Base-by-base conservation (phyloP, 2,113 vertebrate genomes). In the Colius striatus region DNA sequence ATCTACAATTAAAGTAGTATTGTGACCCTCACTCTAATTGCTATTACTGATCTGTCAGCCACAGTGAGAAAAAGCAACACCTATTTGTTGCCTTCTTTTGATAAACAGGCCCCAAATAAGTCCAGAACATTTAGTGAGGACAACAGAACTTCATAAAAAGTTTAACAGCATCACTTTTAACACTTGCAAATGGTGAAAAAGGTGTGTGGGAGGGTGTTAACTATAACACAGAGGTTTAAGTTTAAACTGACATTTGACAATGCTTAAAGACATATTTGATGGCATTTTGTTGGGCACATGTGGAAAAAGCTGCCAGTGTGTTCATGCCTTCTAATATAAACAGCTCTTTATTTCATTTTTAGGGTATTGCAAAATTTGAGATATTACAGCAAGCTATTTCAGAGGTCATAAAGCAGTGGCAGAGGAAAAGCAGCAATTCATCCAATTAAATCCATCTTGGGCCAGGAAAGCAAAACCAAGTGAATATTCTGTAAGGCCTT, bases 401-500 rank as follows among this genome's bases (percentile, higher is more conserved):
- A 84, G 70, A 97, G 92, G 93, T 92, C 85, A 86, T 19, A 41
- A 83, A 90, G 75, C 22, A 22, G n/a, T 30, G 55, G 58, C 91
- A 94, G 93, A 67, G 86, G 87, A 67, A 73, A 67, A 63, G 81
- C 27, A 85, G 84, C 80, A 74, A 60, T 73, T 85, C 78, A 70
- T 32, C 63, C 91, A 84, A 38, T 57, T 43, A 80, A 92, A 71
- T 1, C 58, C 71, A 67, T 74, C 74, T 66, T 62, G 5, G 89
- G 90, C 58, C 48, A 71, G 87, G 76, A 77, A 92, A 86, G 89
- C 81, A 89, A 87, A 88, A 76, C 20, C 84, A 45, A 67, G 84
- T 1, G 47, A 93, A 16, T 60, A 67, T 71, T 95, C 86, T 53
- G 51, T 7, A 53, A 48, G 75, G 45, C 27, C 81, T 83, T 87